phyloP scores from a whole-genome alignment of 2,888 invertebrate genomes.

The Steinernema hermaphroditum region DNA sequence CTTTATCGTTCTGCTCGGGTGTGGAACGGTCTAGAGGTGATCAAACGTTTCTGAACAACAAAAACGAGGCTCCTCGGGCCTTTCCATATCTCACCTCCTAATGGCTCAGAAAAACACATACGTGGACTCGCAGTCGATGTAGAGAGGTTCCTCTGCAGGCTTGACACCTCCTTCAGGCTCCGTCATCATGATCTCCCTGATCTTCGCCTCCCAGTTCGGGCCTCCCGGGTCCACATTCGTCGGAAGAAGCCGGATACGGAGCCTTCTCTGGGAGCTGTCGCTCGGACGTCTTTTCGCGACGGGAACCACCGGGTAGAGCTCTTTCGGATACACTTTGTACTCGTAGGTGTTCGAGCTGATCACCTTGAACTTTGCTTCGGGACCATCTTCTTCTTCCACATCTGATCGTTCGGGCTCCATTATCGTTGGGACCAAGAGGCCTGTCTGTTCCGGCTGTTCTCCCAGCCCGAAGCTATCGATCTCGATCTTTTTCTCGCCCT shows the following conservation, averaged over 20 bases:
- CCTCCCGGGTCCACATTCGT: neutral
- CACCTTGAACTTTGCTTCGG: conserved; percentile 2
- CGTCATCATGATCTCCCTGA: neutral
- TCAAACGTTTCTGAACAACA: too few species aligned
- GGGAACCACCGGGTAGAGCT: neutral
- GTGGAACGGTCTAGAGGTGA: too few species aligned
- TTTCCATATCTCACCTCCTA: too few species aligned
- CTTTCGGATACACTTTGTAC: neutral
- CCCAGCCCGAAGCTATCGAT: too few species aligned
- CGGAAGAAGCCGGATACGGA: neutral
- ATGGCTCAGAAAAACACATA: neutral
- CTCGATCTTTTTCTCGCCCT: too few species aligned
- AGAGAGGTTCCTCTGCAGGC: neutral
- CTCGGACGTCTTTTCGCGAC: neutral
- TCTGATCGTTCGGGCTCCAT: too few species aligned
- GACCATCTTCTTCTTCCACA: neutral
- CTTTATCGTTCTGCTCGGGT: too few species aligned
- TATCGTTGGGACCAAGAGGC: too few species aligned
- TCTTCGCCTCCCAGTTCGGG: neutral
- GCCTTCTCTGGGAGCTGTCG: too few species aligned
- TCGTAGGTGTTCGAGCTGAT: neutral
- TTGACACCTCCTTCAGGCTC: neutral
- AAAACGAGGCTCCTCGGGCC: too few species aligned
- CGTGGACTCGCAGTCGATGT: neutral
- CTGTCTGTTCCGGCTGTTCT: too few species aligned